Conservation (phyloP, 2,113 vertebrate genomes). For the Mus spicilegus region DNA sequence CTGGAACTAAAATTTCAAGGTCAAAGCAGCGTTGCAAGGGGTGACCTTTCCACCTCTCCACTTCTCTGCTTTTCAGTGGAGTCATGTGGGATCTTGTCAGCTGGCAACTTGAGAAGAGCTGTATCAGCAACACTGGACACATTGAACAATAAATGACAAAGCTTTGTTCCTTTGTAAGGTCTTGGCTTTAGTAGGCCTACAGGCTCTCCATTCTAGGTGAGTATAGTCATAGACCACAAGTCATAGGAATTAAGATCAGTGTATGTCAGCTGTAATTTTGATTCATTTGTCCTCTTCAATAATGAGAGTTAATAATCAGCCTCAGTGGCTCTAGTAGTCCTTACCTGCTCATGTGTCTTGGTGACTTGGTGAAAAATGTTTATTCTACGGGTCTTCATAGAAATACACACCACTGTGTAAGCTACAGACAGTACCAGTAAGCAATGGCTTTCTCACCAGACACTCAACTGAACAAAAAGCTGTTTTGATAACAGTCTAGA, state of each 20-base stretch:
- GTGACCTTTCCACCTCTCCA: background rate
- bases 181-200: background rate
- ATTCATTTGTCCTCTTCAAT: background rate
- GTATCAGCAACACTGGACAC: background rate
- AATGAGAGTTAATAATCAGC: slow-evolving; percentile 4
- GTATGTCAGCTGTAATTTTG: rapidly evolving
- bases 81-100: background rate
- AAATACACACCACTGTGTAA: background rate
- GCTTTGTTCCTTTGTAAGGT: background rate
- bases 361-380: background rate
- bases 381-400: background rate
- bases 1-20: background rate
- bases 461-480: background rate
- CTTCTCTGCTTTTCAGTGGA: background rate
- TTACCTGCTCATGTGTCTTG: background rate
- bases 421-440: background rate
- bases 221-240: background rate
- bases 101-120: background rate
- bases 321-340: background rate
- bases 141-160: background rate
- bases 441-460: background rate
- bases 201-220: background rate
- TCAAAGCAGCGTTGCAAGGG: background rate
- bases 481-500: background rate
- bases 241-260: background rate